These are phyloP conservation scores for Pachyrhynchus sulphureomaculatus DNA, from an alignment of 1,140 invertebrate species.

Conservation along the genomic window DNA sequence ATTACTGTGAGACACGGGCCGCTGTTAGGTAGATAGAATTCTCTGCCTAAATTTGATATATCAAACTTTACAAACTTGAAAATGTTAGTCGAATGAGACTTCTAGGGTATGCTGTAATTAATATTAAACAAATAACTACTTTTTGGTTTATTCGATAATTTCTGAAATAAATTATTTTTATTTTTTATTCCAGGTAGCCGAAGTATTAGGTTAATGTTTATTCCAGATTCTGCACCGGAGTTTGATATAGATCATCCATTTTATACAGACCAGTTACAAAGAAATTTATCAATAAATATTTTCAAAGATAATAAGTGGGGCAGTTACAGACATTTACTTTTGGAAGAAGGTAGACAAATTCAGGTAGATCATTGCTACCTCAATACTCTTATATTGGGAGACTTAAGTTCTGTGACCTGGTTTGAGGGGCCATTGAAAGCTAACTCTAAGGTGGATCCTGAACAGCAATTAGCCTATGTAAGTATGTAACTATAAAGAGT, in stretches of 20 bases:
- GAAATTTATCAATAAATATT: constrained; percentile 70
- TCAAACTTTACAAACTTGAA: too few species aligned
- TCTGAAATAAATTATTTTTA: too few species aligned
- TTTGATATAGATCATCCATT: constrained; percentile 64
- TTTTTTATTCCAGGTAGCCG: constrained; percentile 57
- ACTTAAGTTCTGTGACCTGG: constrained; percentile 86
- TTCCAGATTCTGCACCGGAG: constrained; percentile 65
- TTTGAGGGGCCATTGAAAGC: too few species aligned
- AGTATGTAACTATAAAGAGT: too few species aligned
- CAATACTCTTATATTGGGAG: constrained; percentile 76
- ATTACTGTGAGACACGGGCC: too few species aligned
- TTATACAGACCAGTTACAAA: constrained; percentile 58
- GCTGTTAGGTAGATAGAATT: too few species aligned
- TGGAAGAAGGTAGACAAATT: constrained; percentile 39
- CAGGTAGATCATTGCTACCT: constrained; percentile 69
- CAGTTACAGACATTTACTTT: constrained; percentile 54
- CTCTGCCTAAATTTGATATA: too few species aligned
- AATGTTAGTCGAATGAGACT: too few species aligned
- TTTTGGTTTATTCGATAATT: too few species aligned
- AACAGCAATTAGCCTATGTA: constrained; percentile 54
- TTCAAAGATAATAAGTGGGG: constrained; percentile 64
- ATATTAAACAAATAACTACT: too few species aligned
- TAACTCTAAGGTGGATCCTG: constrained; percentile 54
- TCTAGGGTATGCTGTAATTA: too few species aligned
- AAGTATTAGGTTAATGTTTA: constrained; percentile 62